These are phyloP conservation scores for Dynastes tityus DNA, from an alignment of 2,888 invertebrate genomes.

Conservation along the genomic window DNA sequence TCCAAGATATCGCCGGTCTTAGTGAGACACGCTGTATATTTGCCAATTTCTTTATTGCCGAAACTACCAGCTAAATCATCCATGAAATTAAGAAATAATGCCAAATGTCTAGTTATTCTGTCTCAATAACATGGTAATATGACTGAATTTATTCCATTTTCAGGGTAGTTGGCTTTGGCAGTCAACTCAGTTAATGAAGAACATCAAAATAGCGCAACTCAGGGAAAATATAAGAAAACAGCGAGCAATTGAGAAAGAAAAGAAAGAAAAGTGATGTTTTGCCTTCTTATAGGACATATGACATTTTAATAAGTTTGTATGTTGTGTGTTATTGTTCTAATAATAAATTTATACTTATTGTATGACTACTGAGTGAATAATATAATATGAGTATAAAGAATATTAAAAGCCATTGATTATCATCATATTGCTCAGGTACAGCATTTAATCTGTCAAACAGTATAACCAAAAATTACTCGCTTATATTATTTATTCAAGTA, in stretches of 20 bases:
- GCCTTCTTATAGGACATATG: background rate
- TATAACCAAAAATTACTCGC: background rate
- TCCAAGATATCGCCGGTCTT: too few species aligned
- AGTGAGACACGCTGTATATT: too few species aligned
- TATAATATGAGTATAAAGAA: background rate
- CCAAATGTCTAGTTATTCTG: too few species aligned
- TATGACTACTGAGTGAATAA: conserved; percentile 19
- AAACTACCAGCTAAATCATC: too few species aligned
- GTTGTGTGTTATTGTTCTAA: conserved; percentile 14
- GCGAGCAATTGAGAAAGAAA: conserved; percentile 66
- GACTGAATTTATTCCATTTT: conserved; percentile 60
- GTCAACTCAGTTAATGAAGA: conserved; percentile 90
- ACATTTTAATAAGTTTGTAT: conserved; percentile 5
- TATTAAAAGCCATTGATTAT: background rate
- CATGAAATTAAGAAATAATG: too few species aligned
- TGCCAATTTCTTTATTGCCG: too few species aligned
- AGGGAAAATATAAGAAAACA: conserved; percentile 77
- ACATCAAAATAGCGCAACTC: conserved; percentile 86
- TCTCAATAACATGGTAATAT: too few species aligned
- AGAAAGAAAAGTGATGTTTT: conserved; percentile 65
- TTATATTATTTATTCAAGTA: conserved; percentile 22
- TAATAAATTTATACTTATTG: background rate
- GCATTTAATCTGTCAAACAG: background rate
- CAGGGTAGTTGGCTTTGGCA: conserved; percentile 93
- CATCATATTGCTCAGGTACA: background rate